phyloP scores from a whole-genome alignment of 2,888 invertebrate species.

The Busseola fusca region DNA sequence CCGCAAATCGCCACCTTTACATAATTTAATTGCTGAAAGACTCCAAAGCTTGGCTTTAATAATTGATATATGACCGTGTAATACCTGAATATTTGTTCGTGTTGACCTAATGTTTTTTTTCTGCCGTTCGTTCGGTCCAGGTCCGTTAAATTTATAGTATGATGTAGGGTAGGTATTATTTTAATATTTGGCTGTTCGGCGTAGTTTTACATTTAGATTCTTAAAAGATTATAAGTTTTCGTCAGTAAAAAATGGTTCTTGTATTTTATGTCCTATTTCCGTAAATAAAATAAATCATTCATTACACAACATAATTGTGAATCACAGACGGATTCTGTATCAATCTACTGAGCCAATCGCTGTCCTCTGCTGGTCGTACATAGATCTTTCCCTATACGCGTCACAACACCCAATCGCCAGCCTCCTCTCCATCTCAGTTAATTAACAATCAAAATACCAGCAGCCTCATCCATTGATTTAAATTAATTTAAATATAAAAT shows the following conservation, averaged over 20 bases:
- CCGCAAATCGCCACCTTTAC: conserved; percentile 35
- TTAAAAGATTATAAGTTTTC: not conserved
- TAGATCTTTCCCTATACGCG: not conserved
- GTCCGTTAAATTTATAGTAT: conserved; percentile 14
- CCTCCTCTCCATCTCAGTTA: not conserved
- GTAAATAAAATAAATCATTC: not conserved
- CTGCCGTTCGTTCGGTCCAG: conserved; percentile 11
- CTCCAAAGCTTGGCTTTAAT: conserved; percentile 50
- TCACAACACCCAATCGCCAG: not conserved
- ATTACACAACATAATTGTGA: not conserved
- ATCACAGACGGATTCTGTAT: not conserved
- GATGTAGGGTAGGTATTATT: not conserved
- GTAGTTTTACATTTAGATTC: not conserved
- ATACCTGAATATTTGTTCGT: conserved; percentile 20
- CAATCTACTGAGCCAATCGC: not conserved
- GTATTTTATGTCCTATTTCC: not conserved
- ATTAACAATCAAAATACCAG: conserved; percentile 2
- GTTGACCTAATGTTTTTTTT: conserved; percentile 15
- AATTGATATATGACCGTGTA: conserved; percentile 48
- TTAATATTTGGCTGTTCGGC: not conserved
- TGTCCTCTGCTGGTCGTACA: not conserved
- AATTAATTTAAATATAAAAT: conserved; percentile 28
- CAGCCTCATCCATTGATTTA: conserved; percentile 12
- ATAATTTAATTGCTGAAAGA: conserved; percentile 55
- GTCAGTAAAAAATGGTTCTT: not conserved